Evolutionary conservation across 2,113 vertebrate species (phyloP).

Genomic region (Irena cyanogastra): DNA sequence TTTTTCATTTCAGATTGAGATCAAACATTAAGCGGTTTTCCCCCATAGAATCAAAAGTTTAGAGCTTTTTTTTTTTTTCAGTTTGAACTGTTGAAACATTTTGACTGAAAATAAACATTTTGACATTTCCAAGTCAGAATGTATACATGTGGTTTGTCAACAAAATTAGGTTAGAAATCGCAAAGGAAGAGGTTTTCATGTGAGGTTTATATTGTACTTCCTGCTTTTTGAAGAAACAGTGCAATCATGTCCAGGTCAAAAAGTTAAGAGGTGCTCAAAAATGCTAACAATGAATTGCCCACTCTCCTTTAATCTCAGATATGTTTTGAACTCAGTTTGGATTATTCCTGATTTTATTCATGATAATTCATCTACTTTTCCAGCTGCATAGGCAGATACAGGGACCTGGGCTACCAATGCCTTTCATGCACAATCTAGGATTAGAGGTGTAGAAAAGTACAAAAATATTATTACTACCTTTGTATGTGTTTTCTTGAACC

Average conservation of each 20-base stretch:
- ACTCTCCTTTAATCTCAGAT: not conserved
- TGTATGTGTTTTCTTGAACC: not conserved
- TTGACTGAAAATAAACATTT: constrained; percentile 44
- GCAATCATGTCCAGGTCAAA: not conserved
- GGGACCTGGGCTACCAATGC: not conserved
- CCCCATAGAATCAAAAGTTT: not conserved
- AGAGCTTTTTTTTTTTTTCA: not conserved
- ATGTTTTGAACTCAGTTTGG: not conserved
- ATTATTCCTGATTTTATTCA: not conserved
- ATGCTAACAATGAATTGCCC: not conserved
- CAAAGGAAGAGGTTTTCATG: constrained; percentile 39
- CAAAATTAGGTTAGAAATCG: constrained; percentile 21
- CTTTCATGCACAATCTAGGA: not conserved
- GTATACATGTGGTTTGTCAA: constrained; percentile 45
- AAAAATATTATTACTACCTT: not conserved
- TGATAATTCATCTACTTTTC: not conserved
- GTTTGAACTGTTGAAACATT: constrained; percentile 5
- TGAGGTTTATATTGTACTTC: constrained; percentile 44
- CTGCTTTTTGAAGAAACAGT: constrained; percentile 25
- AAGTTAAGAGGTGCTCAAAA: constrained; percentile 43
- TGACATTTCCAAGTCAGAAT: constrained; percentile 15
- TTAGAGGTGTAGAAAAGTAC: not conserved
- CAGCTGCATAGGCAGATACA: not conserved
- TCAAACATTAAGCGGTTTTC: not conserved
- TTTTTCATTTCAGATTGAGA: not conserved